Base-by-base conservation (phyloP, 2,888 invertebrate species). In the Dorcus parallelipipedus region DNA sequence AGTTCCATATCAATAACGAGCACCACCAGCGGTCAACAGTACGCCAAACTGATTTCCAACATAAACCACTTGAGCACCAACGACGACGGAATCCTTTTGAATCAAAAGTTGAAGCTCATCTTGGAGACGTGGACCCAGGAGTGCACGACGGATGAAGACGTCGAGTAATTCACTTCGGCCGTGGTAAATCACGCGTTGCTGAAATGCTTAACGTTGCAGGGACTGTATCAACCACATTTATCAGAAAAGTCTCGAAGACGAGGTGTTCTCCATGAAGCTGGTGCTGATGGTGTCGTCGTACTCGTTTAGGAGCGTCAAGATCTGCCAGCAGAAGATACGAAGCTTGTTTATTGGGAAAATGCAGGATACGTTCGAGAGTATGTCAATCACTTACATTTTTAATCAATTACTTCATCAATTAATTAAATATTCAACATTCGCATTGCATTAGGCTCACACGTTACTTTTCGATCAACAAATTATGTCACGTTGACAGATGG, bases 31-130 rank as follows among this genome's bases (percentile, higher is more conserved):
- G 52, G 53, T 39, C 54, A 58, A 41, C 57, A 60, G 53, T 66
- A 64, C 65, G 62, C 62, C n/a, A 68, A 69, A 49, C 64, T 77
- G 26, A 63, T 76, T 20, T 65, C 65, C 5, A 65, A 66, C 58
- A 64, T 78, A n/a, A 70, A 71, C 49, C 68, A 71, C 56, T 63
- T 78, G 26, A 71, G 70, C 61, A 54, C 68, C 8, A 66, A 68
- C 8, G 78, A 78, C 62, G 78, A 78, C 66, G 78, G 78, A 5
- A 78, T 78, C 50, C 61, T 72, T 57, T 70, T 77, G 54, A 78
- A 78, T 63, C 72, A 75, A 56, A 78, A 78, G 64, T 66, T 77
- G 10, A 73, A 71, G 62, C 64, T 71, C 57, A 71, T 78, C 41
- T 59, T 73, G 23, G 70, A 74, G 52, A 65, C 64, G 43, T 75